phyloP scores from a whole-genome alignment of 2,113 vertebrate genomes.

The Macrotus californicus region DNA sequence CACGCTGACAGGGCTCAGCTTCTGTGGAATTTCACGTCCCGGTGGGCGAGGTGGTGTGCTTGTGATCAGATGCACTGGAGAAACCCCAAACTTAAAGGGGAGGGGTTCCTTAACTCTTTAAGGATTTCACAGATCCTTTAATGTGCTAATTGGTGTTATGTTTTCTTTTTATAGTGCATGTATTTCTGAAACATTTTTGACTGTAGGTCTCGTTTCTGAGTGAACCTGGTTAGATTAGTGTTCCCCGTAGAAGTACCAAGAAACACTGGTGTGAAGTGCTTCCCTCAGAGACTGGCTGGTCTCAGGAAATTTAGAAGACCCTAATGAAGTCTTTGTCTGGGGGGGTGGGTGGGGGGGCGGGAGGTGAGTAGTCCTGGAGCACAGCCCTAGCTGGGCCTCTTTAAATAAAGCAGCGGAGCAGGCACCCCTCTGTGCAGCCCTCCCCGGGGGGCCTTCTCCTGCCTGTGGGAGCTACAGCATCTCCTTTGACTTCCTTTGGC shows the following conservation, averaged over 20 bases:
- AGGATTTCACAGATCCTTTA: neutral
- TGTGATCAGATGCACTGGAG: neutral
- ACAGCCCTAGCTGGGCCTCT: neutral
- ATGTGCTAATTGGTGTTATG: neutral
- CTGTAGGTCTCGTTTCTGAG: neutral
- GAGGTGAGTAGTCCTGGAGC: too few species aligned
- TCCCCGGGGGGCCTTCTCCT: neutral
- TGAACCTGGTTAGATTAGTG: neutral
- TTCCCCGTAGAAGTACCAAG: neutral
- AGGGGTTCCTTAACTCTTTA: neutral
- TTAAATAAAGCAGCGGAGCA: neutral
- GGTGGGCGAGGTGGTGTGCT: neutral
- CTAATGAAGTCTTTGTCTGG: neutral
- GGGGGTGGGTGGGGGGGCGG: too few species aligned
- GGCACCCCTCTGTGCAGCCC: neutral
- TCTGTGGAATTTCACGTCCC: neutral
- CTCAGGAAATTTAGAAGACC: neutral
- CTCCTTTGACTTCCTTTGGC: neutral
- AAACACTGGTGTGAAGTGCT: neutral
- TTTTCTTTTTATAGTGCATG: neutral
- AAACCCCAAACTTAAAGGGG: neutral
- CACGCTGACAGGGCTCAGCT: neutral
- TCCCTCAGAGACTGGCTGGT: neutral
- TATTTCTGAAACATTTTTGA: neutral
- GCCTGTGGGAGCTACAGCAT: neutral